A percentile compares a stretch with the other conserved stretches of the same genome.
phyloP scores from a whole-genome alignment of 2,113 vertebrate genomes.

The Sapajus apella region DNA sequence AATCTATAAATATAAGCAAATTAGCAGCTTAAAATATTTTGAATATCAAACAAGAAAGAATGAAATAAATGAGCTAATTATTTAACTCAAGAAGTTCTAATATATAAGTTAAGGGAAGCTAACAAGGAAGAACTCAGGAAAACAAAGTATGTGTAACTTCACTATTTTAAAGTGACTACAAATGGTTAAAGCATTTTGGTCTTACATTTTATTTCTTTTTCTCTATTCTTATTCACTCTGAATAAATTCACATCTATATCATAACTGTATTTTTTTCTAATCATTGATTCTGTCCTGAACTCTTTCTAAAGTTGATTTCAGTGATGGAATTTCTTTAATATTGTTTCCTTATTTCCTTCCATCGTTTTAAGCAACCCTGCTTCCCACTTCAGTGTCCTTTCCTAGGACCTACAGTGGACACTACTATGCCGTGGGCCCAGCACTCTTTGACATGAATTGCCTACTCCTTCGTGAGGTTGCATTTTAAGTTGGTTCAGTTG shows the following conservation, averaged over 20 bases:
- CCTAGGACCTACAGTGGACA: background rate
- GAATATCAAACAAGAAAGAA: background rate
- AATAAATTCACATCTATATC: background rate
- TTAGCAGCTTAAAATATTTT: background rate
- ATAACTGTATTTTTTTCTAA: background rate
- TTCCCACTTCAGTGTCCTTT: background rate
- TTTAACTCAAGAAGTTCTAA: background rate
- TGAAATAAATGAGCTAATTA: background rate
- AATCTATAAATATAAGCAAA: background rate
- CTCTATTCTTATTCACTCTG: background rate
- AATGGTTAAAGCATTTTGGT: background rate
- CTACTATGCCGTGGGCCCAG: rapidly evolving
- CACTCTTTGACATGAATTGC: background rate
- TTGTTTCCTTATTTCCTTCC: background rate
- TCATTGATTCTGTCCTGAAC: background rate
- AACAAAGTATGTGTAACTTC: background rate
- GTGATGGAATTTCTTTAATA: background rate
- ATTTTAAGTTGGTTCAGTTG: background rate
- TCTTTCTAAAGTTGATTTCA: background rate
- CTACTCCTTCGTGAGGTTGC: background rate
- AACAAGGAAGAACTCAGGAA: background rate
- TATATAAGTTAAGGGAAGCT: background rate
- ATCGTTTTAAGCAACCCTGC: background rate
- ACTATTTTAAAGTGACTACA: background rate
- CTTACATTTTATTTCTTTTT: background rate